These are phyloP conservation scores for Agapornis roseicollis DNA, from an alignment of 2,113 vertebrate genomes.

Conservation along the genomic window DNA sequence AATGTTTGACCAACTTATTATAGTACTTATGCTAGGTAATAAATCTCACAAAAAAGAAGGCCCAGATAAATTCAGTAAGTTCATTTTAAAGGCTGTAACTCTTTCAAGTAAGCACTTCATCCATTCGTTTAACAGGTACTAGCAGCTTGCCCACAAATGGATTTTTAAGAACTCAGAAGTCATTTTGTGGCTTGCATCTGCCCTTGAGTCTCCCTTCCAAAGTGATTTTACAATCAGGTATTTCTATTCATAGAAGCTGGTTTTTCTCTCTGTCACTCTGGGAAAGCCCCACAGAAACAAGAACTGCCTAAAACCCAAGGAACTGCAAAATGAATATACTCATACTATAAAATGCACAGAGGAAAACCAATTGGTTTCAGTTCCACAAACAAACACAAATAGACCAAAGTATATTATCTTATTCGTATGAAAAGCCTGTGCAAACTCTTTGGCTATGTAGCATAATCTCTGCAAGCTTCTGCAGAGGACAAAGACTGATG, in stretches of 20 bases:
- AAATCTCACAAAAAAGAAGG: background rate
- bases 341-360: background rate
- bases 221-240: conserved; percentile 32
- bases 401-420: background rate
- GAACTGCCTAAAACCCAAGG: background rate
- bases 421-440: background rate
- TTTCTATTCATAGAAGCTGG: background rate
- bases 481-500: background rate
- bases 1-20: background rate
- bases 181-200: background rate
- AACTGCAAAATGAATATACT: background rate
- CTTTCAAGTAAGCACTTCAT: background rate
- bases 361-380: background rate
- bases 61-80: background rate
- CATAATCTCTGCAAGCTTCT: background rate
- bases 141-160: background rate
- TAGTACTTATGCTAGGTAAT: background rate
- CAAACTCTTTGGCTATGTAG: background rate
- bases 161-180: background rate
- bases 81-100: background rate
- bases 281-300: background rate
- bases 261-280: background rate
- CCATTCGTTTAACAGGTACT: background rate
- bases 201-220: background rate
- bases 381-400: background rate